phyloP scores from a whole-genome alignment of 1,140 invertebrate species.

The Drosophila ogumai region DNA sequence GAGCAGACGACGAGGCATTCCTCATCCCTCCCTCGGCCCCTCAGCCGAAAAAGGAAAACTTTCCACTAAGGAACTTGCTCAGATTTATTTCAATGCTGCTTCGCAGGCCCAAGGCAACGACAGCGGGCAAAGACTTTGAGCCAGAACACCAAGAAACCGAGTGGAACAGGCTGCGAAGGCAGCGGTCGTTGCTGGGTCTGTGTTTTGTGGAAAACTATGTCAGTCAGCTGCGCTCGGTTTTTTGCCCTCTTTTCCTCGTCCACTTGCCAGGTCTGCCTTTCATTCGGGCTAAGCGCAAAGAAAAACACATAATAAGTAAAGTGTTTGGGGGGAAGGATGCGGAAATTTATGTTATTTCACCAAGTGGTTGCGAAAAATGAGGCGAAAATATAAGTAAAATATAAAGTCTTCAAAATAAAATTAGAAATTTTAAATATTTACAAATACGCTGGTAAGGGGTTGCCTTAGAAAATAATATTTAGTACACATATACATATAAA shows the following conservation, averaged over 20 bases:
- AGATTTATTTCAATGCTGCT: slow-evolving; percentile 77
- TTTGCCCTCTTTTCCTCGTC: neutral
- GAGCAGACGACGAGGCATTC: slow-evolving; percentile 49
- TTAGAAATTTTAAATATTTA: neutral
- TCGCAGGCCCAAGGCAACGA: slow-evolving; percentile 34
- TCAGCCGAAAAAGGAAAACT: slow-evolving; percentile 52
- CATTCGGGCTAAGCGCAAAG: slow-evolving; percentile 55
- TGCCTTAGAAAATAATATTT: neutral
- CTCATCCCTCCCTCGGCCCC: slow-evolving; percentile 16
- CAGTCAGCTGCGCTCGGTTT: slow-evolving; percentile 46
- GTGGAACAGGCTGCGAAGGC: slow-evolving; percentile 17
- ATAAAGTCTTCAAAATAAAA: slow-evolving; percentile 12
- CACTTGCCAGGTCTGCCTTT: slow-evolving; percentile 26
- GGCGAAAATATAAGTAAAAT: slow-evolving; percentile 15
- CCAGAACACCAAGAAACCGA: slow-evolving; percentile 28
- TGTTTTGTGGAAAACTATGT: slow-evolving; percentile 46
- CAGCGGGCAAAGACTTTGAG: slow-evolving; percentile 43
- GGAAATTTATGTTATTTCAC: slow-evolving; percentile 68
- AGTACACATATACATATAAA: neutral
- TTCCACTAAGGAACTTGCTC: slow-evolving; percentile 56
- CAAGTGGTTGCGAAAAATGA: slow-evolving; percentile 56
- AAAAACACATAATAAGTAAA: slow-evolving; percentile 71
- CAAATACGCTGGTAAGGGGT: neutral
- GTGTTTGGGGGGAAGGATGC: slow-evolving; percentile 45
- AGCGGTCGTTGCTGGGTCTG: neutral